Conservation (phyloP, 1,140 invertebrate species). For the Drosophila sp. region DNA sequence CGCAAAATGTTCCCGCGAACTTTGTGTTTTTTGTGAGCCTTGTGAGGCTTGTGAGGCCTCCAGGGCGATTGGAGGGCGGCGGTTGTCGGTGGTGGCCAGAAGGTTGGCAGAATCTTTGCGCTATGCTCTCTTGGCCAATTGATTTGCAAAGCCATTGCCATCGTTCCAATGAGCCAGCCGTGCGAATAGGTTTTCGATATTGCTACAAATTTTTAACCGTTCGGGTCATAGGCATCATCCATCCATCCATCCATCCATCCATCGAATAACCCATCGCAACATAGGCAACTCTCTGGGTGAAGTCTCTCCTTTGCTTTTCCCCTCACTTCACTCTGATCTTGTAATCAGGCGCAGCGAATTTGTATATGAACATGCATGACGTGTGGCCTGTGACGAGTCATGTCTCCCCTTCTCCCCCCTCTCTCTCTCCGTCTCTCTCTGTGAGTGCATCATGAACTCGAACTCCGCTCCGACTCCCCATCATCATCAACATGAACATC, state of each 20-base stretch:
- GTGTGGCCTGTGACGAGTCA: slow-evolving; percentile 67
- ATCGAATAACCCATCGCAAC: background rate
- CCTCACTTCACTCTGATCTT: slow-evolving; percentile 51
- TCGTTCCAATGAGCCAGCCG: slow-evolving; percentile 74
- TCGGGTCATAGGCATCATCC: slow-evolving; percentile 61
- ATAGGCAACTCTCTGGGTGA: background rate
- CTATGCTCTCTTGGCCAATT: slow-evolving; percentile 70
- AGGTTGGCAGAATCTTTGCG: slow-evolving; percentile 28
- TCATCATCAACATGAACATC: slow-evolving; percentile 47
- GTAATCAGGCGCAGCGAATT: slow-evolving; percentile 79
- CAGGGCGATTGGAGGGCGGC: background rate
- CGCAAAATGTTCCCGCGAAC: slow-evolving; percentile 76
- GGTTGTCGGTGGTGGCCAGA: slow-evolving; percentile 11
- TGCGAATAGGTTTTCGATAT: slow-evolving; percentile 73
- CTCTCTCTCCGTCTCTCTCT: background rate
- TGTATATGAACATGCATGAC: slow-evolving; percentile 81
- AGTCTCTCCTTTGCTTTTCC: slow-evolving; percentile 5
- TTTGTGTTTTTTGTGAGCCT: slow-evolving; percentile 59
- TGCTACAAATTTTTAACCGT: slow-evolving; percentile 81
- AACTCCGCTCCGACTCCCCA: slow-evolving; percentile 12
- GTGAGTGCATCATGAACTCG: slow-evolving; percentile 23
- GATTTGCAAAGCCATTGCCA: slow-evolving; percentile 76
- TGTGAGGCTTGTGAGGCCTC: slow-evolving; percentile 30
- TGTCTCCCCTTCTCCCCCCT: slow-evolving; percentile 21
- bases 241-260: background rate